Base-by-base conservation (phyloP, 1,140 invertebrate genomes). In the Panagrolaimus sp. region DNA sequence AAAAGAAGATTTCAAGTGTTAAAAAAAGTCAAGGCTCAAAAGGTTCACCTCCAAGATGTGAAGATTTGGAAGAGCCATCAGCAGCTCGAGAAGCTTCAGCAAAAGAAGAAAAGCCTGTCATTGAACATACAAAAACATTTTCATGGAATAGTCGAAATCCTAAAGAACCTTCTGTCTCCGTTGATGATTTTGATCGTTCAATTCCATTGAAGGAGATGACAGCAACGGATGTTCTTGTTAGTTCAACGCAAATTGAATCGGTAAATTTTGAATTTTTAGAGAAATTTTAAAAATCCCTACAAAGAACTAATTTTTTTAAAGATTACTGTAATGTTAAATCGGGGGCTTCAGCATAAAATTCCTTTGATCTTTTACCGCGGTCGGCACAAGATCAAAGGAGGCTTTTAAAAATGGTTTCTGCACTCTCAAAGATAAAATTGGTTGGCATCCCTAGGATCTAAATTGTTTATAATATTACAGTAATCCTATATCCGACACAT, bases 121-220 rank as follows among this genome's bases (percentile, higher is more conserved):
- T 58, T 14, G 52, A 58, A 24, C 52, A 58, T 12, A 58, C 52
- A 58, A 21, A n/a, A 58, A 58, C 28, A 58, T 17, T 58, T 58
- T 58, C 52, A 17, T 58, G 52, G 52, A 58, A n/a, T 5, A 26
- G 21, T 21, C 10, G n/a, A 12, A 58, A 58, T 12, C 2, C 1
- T 2, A 21, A 58, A 2, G 28, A 14, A 3, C 28, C 15, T 10
- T 58, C 52, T 1, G 14, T n/a, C 15, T 58, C 52, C 4, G 4
- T 58, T 21, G 52, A 58, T 58, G 52, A 58, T 21, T 58, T 58
- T 58, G 52, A 58, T 10, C 21, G 28, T 12, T 28, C 52, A 12
- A 21, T n/a, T 1, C 15, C 52, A 0, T 12, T 58, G 17, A 1
- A n/a, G 17, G 52, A 58, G 17, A 28, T 58, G 15, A 58, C 52